A percentile compares a stretch with the other conserved stretches of the same genome.
Conservation (phyloP, 2,888 invertebrate species). For the Eupithecia inturbata region DNA sequence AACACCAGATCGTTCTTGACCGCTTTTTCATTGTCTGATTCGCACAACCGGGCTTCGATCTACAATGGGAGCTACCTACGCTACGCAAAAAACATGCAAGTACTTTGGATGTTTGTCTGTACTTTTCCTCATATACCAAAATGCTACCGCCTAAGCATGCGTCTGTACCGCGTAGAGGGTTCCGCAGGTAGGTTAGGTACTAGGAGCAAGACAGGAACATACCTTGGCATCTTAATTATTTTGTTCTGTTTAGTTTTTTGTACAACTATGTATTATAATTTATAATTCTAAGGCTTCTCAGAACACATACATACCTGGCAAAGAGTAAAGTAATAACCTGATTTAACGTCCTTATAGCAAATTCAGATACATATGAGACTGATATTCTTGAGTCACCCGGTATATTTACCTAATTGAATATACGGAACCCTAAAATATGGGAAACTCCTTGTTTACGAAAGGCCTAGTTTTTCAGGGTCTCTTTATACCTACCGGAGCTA, state of each 20-base stretch:
- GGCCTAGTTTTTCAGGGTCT: neutral
- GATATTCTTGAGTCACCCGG: no score
- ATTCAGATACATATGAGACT: no score
- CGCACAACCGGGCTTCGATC: conserved; percentile 30
- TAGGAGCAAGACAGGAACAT: neutral
- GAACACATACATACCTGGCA: neutral
- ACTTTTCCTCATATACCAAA: conserved; percentile 12
- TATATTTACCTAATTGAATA: neutral
- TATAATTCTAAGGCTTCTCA: neutral
- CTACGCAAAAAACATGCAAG: conserved; percentile 3
- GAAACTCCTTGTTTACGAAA: neutral
- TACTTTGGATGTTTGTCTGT: conserved; percentile 20
- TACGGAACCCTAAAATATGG: neutral
- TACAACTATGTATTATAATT: neutral
- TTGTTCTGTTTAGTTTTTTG: neutral
- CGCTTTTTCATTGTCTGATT: conserved; percentile 24
- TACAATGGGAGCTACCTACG: conserved; percentile 1
- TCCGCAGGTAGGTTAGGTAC: neutral
- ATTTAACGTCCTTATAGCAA: neutral
- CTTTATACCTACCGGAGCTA: neutral
- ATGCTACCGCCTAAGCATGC: neutral
- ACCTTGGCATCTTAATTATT: neutral
- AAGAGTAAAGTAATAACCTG: neutral
- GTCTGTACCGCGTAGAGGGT: neutral
- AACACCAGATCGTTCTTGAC: conserved; percentile 23